These are phyloP conservation scores for Xerus rutilus DNA, from an alignment of 2,797 vertebrate species.

Conservation along the genomic window DNA sequence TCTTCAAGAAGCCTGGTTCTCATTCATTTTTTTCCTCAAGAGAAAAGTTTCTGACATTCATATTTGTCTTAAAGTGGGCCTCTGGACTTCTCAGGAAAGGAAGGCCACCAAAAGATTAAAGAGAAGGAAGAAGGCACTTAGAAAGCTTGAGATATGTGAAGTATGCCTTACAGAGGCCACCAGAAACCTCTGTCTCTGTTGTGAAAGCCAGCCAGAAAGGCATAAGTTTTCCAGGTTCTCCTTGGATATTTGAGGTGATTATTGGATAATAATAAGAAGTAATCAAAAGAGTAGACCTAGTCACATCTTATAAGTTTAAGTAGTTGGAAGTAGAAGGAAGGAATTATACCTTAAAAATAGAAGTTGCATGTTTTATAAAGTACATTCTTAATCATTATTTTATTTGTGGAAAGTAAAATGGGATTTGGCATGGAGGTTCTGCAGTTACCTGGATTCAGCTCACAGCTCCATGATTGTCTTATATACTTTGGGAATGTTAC, in stretches of 20 bases:
- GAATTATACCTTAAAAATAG: conserved; percentile 44
- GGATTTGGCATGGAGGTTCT: neutral
- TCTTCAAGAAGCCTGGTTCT: conserved; percentile 27
- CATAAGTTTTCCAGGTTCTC: conserved; percentile 25
- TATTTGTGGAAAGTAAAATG: neutral
- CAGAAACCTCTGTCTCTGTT: neutral
- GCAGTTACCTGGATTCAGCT: neutral
- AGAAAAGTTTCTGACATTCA: conserved; percentile 52
- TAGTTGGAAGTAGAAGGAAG: neutral
- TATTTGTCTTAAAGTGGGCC: conserved; percentile 27
- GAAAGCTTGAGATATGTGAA: conserved; percentile 20
- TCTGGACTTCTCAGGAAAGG: conserved; percentile 55
- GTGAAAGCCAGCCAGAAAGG: conserved; percentile 34
- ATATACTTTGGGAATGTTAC: neutral
- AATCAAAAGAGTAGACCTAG: neutral
- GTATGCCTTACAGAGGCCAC: neutral
- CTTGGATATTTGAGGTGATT: conserved; percentile 18
- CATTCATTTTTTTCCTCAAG: conserved; percentile 18
- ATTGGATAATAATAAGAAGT: conserved; percentile 6
- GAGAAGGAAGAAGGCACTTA: neutral
- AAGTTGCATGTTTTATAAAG: conserved; percentile 45
- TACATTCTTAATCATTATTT: conserved; percentile 22
- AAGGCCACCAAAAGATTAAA: neutral
- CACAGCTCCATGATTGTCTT: neutral
- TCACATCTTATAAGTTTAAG: conserved; percentile 19